Base-by-base conservation (phyloP, 2,888 invertebrate species). In the Ceraclea dissimilis region DNA sequence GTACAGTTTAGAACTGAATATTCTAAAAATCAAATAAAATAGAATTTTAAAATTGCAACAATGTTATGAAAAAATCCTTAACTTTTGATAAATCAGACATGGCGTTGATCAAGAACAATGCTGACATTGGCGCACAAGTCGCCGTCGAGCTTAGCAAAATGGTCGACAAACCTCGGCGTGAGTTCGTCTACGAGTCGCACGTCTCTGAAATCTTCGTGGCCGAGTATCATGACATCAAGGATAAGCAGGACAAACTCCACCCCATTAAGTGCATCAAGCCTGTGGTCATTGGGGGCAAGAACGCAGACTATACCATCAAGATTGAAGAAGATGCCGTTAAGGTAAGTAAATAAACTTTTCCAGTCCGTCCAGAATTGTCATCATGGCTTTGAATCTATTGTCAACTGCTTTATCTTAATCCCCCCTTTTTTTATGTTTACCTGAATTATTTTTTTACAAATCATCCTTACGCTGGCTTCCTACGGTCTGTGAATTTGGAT, bases 51-150 rank as follows among this genome's bases (percentile, higher is more conserved):
- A n/a, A n/a, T n/a, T n/a, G n/a, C n/a, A n/a, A n/a, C n/a, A n/a
- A n/a, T n/a, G n/a, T n/a, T n/a, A n/a, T n/a, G n/a, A n/a, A n/a
- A n/a, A n/a, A n/a, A n/a, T n/a, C 39, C 39, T 39, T 39, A 39
- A 26, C 26, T 26, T 6, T 6, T 26, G 10, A 6, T 26, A 10
- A n/a, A 18, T 53, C 56, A 91, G 91, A 97, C 76, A 87, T 93
- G 64, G 92, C 89, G 22, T 79, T 99, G 57, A 87, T 99, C 66
- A 86, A 91, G 76, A 94, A 97, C 74, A 98, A 98, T 74, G 97
- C 95, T 1, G 76, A 72, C 66, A 80, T 90, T 51, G 95, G 90
- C 17, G 86, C 90, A 54, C 76, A 86, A 69, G 88, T 95, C 63
- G 90, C 93, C 2, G 76, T 82, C 19, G 80, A 82, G 67, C 76